Conservation (phyloP, 2,888 invertebrate genomes). For the Drosophila trichaetosa region DNA sequence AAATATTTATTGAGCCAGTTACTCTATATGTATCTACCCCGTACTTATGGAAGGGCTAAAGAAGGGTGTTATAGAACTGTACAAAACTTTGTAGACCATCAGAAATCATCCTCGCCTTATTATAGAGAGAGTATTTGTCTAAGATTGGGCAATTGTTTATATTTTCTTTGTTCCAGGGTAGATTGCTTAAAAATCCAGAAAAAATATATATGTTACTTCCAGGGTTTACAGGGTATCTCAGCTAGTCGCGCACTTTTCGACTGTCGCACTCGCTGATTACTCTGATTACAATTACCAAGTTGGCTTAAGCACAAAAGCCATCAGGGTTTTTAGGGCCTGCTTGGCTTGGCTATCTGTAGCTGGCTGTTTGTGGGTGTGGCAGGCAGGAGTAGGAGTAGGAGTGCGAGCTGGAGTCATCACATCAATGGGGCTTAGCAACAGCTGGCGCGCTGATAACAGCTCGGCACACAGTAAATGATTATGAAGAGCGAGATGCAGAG, state of each 20-base stretch:
- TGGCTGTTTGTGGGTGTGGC: conserved; percentile 51
- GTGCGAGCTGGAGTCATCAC: conserved; percentile 25
- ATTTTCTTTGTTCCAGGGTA: too few relatives aligned
- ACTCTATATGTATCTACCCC: neutral
- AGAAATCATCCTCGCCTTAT: too few relatives aligned
- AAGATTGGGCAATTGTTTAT: too few relatives aligned
- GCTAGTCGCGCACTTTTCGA: neutral
- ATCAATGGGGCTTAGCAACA: conserved; percentile 79
- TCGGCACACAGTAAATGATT: conserved; percentile 62
- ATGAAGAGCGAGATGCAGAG: conserved; percentile 53
- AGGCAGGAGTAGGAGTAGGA: neutral
- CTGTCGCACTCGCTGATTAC: neutral
- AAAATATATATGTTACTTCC: too few relatives aligned
- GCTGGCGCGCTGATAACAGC: conserved; percentile 65
- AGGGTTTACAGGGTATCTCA: neutral
- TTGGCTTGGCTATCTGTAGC: conserved; percentile 23
- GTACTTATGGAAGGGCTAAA: neutral
- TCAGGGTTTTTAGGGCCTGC: conserved; percentile 34
- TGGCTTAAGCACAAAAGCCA: conserved; percentile 68
- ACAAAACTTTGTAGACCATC: neutral
- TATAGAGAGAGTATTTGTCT: too few relatives aligned
- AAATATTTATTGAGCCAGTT: conserved; percentile 20
- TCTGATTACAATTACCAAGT: conserved; percentile 67
- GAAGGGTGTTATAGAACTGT: neutral
- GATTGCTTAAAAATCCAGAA: too few relatives aligned